Conservation (phyloP, 1,140 invertebrate species). For the Drosophila carrolli region DNA sequence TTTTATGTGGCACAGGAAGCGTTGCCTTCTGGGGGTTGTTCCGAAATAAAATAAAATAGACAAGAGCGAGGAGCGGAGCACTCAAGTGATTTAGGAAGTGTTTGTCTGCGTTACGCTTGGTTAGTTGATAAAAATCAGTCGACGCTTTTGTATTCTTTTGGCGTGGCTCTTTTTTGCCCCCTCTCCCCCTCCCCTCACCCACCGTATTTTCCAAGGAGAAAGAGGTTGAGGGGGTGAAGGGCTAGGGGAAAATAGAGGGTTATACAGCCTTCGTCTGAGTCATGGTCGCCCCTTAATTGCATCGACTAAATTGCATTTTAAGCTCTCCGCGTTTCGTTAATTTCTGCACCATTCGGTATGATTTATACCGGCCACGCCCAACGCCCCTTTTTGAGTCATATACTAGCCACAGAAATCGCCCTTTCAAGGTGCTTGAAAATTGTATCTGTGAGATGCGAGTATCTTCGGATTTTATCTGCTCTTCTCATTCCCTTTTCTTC, state of each 20-base stretch:
- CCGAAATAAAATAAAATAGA: slow-evolving; percentile 46
- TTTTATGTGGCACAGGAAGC: slow-evolving; percentile 78
- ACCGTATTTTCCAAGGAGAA: background rate
- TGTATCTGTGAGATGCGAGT: slow-evolving; percentile 3
- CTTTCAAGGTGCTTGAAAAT: slow-evolving; percentile 2
- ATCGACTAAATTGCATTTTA: slow-evolving; percentile 76
- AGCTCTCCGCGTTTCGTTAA: slow-evolving; percentile 56
- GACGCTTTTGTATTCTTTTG: slow-evolving; percentile 60
- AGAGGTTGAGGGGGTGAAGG: background rate
- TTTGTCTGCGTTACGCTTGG: slow-evolving; percentile 84
- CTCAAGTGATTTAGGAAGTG: slow-evolving; percentile 84
- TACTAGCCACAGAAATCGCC: background rate
- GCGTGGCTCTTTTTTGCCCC: slow-evolving; percentile 3
- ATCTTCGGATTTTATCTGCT: background rate
- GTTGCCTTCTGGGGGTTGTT: slow-evolving; percentile 59
- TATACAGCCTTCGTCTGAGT: slow-evolving; percentile 26
- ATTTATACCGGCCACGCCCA: slow-evolving; percentile 37
- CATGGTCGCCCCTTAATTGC: slow-evolving; percentile 62
- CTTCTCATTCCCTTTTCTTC: background rate
- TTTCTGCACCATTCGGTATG: slow-evolving; percentile 30
- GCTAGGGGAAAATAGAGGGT: background rate
- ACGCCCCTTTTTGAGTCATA: slow-evolving; percentile 5
- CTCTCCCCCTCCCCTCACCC: background rate
- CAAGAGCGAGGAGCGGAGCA: slow-evolving; percentile 21
- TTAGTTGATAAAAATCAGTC: slow-evolving; percentile 84